Evolutionary conservation across 1,140 invertebrate species (phyloP).

Genomic region (Drosophila punjabiensis): DNA sequence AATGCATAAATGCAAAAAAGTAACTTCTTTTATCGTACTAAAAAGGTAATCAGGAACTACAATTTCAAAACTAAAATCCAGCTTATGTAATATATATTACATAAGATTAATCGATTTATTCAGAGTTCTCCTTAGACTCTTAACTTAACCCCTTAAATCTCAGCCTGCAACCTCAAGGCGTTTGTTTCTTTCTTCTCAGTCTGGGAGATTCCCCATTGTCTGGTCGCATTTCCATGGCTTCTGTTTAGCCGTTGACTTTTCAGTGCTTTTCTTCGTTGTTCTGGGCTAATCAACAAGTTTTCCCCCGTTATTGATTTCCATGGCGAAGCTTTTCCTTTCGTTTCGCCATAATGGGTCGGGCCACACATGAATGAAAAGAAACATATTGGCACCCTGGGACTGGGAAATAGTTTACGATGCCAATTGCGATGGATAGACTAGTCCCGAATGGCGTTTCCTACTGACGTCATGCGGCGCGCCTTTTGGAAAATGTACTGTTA

Average conservation of each 20-base stretch:
- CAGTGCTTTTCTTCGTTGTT: conserved; percentile 27
- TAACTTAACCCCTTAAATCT: background rate
- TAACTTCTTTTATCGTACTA: background rate
- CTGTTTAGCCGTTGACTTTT: conserved; percentile 55
- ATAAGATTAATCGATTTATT: background rate
- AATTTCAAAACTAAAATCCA: too few species aligned
- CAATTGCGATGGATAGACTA: conserved; percentile 51
- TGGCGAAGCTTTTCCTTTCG: conserved; percentile 45
- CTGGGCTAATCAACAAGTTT: conserved; percentile 70
- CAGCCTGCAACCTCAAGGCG: conserved; percentile 1
- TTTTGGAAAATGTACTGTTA: conserved; percentile 17
- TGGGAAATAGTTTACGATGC: conserved; percentile 26
- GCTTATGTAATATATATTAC: background rate
- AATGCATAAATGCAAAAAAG: background rate
- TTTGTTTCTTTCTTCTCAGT: conserved; percentile 6
- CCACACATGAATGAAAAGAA: conserved; percentile 60
- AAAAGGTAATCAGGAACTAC: background rate
- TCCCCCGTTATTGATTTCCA: conserved; percentile 69
- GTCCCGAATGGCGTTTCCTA: conserved; percentile 33
- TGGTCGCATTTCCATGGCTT: conserved; percentile 43
- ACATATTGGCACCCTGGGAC: conserved; percentile 34
- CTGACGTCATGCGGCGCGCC: conserved; percentile 77
- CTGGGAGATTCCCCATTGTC: conserved; percentile 19
- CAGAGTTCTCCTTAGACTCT: background rate
- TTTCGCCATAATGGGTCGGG: conserved; percentile 29